phyloP scores from a whole-genome alignment of 2,797 vertebrate genomes.

The Odontamblyopus lacepedii region DNA sequence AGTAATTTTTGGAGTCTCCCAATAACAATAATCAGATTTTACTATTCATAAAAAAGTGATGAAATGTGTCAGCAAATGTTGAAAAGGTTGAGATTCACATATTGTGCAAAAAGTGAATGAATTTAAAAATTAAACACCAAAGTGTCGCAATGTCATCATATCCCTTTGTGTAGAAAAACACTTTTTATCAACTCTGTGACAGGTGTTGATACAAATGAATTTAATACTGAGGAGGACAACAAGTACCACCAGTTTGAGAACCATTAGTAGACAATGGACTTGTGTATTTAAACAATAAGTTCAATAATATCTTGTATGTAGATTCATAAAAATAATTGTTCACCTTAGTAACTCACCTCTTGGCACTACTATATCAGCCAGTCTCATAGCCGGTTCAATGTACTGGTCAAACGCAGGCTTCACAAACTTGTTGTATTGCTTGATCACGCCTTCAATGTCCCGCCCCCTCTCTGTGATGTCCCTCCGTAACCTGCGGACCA shows the following conservation, averaged over 20 bases:
- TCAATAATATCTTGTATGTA: background rate
- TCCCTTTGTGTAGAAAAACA: background rate
- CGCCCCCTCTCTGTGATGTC: slow-evolving; percentile 91
- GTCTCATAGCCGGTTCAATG: slow-evolving; percentile 91
- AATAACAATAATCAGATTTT: no score
- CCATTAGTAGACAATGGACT: no score
- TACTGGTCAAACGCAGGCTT: slow-evolving; percentile 92
- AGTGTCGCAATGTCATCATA: background rate
- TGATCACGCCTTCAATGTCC: slow-evolving; percentile 90
- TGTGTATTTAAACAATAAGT: background rate
- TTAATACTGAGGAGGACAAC: no score
- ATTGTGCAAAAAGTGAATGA: background rate
- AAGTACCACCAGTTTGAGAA: no score
- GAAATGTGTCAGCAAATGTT: no score
- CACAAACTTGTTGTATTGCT: slow-evolving; percentile 93
- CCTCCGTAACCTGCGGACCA: slow-evolving; percentile 87
- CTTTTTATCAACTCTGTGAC: no score
- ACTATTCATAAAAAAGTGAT: no score
- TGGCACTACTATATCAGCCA: slow-evolving; percentile 91
- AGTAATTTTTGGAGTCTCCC: no score
- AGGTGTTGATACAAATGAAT: no score
- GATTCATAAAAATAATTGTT: background rate
- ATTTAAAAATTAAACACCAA: background rate
- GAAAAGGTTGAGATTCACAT: background rate
- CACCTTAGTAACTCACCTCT: slow-evolving; percentile 74